A percentile compares a stretch with the other conserved stretches of the same genome.
phyloP scores from a whole-genome alignment of 2,797 vertebrate species.

The Poeciliopsis paucimaculata region DNA sequence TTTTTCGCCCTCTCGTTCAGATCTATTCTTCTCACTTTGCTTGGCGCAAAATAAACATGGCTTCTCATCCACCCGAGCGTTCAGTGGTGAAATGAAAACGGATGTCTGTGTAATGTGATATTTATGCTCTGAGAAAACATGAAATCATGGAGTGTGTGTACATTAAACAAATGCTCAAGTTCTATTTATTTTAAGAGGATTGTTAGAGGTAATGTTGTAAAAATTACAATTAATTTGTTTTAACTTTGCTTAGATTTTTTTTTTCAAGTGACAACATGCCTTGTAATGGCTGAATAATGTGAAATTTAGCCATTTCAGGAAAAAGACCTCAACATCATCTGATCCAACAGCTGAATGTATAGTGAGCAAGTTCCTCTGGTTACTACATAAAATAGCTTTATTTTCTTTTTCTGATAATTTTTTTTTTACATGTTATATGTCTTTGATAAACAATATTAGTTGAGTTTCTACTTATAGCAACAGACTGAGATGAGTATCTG shows the following conservation, averaged over 20 bases:
- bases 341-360: conserved; percentile 35
- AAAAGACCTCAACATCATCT: conserved; percentile 45
- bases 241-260: background rate
- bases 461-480: conserved; percentile 63
- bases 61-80: background rate
- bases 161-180: background rate
- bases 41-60: background rate
- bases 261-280: conserved; percentile 1
- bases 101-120: background rate
- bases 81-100: background rate
- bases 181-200: background rate
- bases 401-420: conserved; percentile 15
- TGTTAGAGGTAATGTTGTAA: background rate
- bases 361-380: conserved; percentile 36
- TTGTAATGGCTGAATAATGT: conserved; percentile 13
- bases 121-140: background rate
- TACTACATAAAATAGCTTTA: conserved; percentile 22
- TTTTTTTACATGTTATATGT: conserved; percentile 34
- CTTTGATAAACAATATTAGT: conserved; percentile 55
- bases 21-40: background rate
- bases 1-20: background rate
- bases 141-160: background rate
- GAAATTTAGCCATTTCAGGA: conserved; percentile 44
- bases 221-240: background rate
- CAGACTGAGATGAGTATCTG: conserved; percentile 64